Base-by-base conservation (phyloP, 92 coral and sea anemone species). In the Metridium senile region DNA sequence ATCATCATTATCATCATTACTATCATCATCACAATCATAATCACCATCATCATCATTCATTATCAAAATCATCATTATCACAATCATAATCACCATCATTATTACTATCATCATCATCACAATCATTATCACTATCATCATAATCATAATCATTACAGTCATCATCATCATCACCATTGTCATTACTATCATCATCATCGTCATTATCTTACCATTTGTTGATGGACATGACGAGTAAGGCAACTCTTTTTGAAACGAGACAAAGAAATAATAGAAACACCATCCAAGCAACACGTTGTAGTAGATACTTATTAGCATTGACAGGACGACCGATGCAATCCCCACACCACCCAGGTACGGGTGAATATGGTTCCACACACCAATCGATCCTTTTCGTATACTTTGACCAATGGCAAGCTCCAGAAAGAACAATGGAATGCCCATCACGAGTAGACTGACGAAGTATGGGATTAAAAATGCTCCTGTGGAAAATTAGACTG, bases 341-440 rank as follows among this genome's bases (percentile, higher is more conserved):
- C 98, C 98, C 46, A 94, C 85, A 34, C 98, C 98, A 35, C 98
- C 98, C 71, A 94, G 86, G 86, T 84, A 94, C 58, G 98, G 98
- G 29, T 91, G 91, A 47, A 94, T 94, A 10, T 92, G 93, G 73
- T 85, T 92, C 98, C 98, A 94, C 19, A 93, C 97, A 18, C 97
- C 97, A 28, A 94, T 79, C 58, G 97, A 93, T 17, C 98, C 98
- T 47, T 90, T 93, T 39, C 98, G 94, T 18, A 94, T 66, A 69
- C 98, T 90, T 74, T 94, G 98, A 32, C 98, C 97, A 65, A 94
- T 94, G 11, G 97, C 94, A 33, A 94, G 88, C 83, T 94, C 98
- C 77, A 94, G 80, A 70, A 77, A 92, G 71, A 94, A 94, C 33
- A 94, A 73, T 9, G 98, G 98, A 33, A 94, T 89, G 21, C 98